Conservation (phyloP, 2,888 invertebrate genomes). For the Bimastos eiseni region DNA sequence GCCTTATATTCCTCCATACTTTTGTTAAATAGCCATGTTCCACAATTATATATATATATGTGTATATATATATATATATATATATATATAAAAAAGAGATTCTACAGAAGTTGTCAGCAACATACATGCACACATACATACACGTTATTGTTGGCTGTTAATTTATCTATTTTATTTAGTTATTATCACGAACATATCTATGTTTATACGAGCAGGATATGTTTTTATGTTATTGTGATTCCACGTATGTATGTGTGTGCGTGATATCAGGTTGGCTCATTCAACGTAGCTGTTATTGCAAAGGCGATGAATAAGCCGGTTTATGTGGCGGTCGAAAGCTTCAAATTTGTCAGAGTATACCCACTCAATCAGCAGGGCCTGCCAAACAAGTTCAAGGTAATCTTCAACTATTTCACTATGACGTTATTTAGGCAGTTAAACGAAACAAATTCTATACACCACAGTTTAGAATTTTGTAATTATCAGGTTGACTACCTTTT, state of each 20-base stretch:
- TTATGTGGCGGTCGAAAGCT: constrained; percentile 93
- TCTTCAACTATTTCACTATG: neutral
- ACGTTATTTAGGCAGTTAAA: neutral
- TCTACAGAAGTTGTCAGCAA: no score
- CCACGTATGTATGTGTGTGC: neutral
- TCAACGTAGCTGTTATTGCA: constrained; percentile 62
- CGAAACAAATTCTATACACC: neutral
- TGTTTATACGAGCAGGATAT: neutral
- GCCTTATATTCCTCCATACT: no score
- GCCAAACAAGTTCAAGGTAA: constrained; percentile 74
- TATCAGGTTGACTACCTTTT: neutral
- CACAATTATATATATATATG: no score
- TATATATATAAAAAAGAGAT: no score
- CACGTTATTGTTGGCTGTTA: no score
- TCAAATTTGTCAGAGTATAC: constrained; percentile 91
- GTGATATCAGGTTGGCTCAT: constrained; percentile 62
- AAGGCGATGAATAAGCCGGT: constrained; percentile 83
- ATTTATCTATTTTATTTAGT: no score
- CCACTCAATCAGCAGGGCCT: constrained; percentile 90
- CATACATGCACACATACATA: no score
- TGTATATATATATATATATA: no score
- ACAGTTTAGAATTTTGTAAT: neutral
- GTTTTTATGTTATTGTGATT: neutral
- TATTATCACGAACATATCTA: no score
- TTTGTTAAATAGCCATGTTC: no score